phyloP scores from a whole-genome alignment of 2,797 vertebrate genomes.

The Garrulus glandarius region DNA sequence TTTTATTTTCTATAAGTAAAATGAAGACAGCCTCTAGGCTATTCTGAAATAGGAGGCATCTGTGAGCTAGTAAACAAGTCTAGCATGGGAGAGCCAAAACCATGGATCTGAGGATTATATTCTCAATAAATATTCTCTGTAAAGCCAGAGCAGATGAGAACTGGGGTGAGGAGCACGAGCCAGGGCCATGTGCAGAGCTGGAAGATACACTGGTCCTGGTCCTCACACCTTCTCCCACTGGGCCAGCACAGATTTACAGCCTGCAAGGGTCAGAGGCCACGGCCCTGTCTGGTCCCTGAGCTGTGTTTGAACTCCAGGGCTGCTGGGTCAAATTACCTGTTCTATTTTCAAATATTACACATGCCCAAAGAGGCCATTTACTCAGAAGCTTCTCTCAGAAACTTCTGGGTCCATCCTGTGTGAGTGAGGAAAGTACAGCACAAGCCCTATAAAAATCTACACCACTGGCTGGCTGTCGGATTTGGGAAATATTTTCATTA shows the following conservation, averaged over 20 bases:
- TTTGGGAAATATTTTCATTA: background rate
- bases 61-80: background rate
- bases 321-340: background rate
- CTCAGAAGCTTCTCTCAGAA: background rate
- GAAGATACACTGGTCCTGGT: accelerated
- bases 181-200: accelerated
- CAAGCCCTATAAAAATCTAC: background rate
- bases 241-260: background rate
- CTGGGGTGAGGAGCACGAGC: background rate
- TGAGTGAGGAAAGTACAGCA: background rate
- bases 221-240: accelerated
- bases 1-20: background rate
- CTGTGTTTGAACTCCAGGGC: background rate
- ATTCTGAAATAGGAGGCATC: background rate
- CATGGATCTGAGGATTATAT: background rate
- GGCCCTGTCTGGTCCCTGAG: background rate
- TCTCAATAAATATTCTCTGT: background rate
- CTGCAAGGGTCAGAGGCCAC: background rate
- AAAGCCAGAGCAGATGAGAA: background rate
- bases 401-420: background rate
- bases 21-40: background rate
- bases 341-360: background rate
- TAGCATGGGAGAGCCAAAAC: background rate
- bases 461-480: background rate
- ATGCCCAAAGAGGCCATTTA: background rate